A percentile compares a stretch with the other conserved stretches of the same genome.
phyloP scores from a whole-genome alignment of 2,113 vertebrate genomes.

The Glaucomys volans region DNA sequence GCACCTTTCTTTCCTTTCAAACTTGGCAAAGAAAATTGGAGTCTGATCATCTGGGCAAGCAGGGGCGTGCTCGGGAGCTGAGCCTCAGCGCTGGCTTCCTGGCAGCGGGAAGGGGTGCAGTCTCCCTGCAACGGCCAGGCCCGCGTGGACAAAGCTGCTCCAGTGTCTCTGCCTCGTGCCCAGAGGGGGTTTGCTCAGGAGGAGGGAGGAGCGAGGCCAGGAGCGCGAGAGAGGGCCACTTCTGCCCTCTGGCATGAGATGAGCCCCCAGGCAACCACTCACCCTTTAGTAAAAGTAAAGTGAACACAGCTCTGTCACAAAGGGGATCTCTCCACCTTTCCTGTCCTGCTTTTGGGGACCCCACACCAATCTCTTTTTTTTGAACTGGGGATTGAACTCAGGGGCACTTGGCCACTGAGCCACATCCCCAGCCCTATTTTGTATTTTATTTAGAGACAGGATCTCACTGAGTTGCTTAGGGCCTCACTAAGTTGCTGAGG shows the following conservation, averaged over 20 bases:
- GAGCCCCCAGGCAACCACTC: neutral
- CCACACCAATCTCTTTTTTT: no score
- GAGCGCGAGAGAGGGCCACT: neutral
- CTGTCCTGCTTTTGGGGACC: fast-evolving
- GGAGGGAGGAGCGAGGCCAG: fast-evolving
- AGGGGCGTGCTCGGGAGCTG: neutral
- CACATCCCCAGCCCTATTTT: no score
- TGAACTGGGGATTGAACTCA: no score
- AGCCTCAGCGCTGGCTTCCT: neutral
- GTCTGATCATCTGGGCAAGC: neutral
- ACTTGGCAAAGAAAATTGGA: neutral
- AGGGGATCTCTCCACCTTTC: neutral
- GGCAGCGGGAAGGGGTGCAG: fast-evolving
- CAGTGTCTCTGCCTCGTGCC: neutral
- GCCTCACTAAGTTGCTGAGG: no score
- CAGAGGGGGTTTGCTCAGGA: neutral
- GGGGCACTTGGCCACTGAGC: no score
- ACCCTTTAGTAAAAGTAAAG: neutral
- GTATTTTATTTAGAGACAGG: no score
- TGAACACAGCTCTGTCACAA: neutral
- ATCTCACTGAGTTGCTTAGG: no score
- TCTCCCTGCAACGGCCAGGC: no score
- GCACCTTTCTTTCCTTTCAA: neutral
- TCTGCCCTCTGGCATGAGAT: neutral
- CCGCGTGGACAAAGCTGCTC: neutral